Conservation (phyloP, 2,797 vertebrate genomes). For the Mus spretus region DNA sequence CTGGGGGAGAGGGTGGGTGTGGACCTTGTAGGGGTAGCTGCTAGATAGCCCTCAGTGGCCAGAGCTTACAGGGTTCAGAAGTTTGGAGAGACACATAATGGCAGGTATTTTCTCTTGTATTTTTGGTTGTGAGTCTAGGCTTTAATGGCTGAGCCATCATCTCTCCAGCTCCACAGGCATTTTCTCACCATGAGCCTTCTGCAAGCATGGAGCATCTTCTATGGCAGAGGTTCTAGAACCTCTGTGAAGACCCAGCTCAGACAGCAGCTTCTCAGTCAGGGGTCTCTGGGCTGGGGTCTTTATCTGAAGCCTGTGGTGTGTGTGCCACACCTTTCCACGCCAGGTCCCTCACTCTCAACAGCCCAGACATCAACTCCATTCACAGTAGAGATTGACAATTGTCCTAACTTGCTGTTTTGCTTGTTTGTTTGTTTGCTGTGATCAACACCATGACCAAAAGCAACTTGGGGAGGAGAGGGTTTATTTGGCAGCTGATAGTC, state of each 20-base stretch:
- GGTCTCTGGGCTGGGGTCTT: background rate
- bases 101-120: too few species aligned
- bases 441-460: background rate
- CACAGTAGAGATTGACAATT: too few species aligned
- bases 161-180: too few species aligned
- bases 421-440: too few species aligned
- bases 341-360: rapidly evolving
- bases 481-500: background rate
- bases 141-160: too few species aligned
- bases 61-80: background rate
- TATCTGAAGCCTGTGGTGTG: background rate
- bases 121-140: too few species aligned
- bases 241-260: background rate
- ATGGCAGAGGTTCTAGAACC: background rate
- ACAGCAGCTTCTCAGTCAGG: background rate
- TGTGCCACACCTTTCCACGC: background rate
- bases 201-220: background rate
- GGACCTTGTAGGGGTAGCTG: background rate
- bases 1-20: background rate
- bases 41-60: background rate
- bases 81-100: rapidly evolving
- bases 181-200: background rate
- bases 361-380: background rate
- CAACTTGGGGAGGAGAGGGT: background rate
- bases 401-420: background rate